phyloP scores from a whole-genome alignment of 2,888 invertebrate genomes.

The Malthinus seriepunctatus region DNA sequence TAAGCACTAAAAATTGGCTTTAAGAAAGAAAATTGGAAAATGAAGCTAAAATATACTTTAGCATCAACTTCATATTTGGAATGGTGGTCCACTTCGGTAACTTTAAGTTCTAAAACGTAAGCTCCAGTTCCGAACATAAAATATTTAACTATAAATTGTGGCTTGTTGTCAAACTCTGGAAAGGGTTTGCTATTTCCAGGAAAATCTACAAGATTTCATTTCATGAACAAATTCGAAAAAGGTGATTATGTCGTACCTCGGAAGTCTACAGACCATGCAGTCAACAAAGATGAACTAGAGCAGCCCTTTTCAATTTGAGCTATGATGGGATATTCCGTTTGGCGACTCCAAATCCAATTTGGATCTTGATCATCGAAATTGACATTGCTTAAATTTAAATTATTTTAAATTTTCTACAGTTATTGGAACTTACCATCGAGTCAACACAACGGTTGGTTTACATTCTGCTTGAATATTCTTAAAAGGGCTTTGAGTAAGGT shows the following conservation, averaged over 20 bases:
- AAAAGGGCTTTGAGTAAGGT: too few species aligned
- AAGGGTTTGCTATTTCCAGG: not conserved
- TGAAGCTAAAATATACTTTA: not conserved
- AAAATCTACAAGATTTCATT: too few species aligned
- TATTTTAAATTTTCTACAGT: too few species aligned
- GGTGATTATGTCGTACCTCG: not conserved
- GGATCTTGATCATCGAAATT: not conserved
- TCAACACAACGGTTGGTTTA: too few species aligned
- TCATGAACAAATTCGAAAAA: not conserved
- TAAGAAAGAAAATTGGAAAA: not conserved
- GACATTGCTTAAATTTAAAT: not conserved
- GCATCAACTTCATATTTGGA: not conserved
- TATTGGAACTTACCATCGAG: too few species aligned
- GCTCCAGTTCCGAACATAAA: conserved; percentile 8
- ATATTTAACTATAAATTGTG: conserved; percentile 3
- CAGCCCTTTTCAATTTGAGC: not conserved
- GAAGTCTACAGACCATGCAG: conserved; percentile 6
- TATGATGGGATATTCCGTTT: not conserved
- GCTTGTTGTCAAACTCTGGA: conserved; percentile 15
- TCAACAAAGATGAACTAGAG: not conserved
- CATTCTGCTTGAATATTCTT: too few species aligned
- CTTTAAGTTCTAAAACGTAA: conserved; percentile 4
- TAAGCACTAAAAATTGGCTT: conserved; percentile 11
- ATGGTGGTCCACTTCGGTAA: conserved; percentile 5
- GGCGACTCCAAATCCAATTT: conserved; percentile 18